Percentiles rank a stretch among this genome's conserved stretches.
These are phyloP conservation scores for Chionodraco myersi DNA, from an alignment of 2,113 vertebrate genomes.

Conservation along the genomic window DNA sequence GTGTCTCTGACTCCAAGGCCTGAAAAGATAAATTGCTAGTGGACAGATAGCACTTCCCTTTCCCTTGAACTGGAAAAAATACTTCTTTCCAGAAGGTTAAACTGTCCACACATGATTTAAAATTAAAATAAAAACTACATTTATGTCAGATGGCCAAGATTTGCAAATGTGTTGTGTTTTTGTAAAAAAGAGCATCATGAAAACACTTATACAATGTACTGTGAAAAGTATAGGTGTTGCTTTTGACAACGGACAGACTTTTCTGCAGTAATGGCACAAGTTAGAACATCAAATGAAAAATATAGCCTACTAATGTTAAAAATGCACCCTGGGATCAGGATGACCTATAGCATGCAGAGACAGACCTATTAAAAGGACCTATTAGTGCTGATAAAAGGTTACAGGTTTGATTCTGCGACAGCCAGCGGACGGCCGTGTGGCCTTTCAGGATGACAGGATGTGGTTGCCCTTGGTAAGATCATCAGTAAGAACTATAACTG, in stretches of 20 bases:
- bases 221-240: neutral
- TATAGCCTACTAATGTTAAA: slow-evolving; percentile 1
- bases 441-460: slow-evolving; percentile 11
- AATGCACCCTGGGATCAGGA: slow-evolving; percentile 20
- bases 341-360: slow-evolving; percentile 11
- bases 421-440: neutral
- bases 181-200: neutral
- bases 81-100: neutral
- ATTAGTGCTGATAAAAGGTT: slow-evolving; percentile 21
- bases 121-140: neutral
- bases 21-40: slow-evolving; percentile 3
- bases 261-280: neutral
- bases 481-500: neutral
- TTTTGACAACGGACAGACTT: slow-evolving; percentile 7
- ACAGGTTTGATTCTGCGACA: neutral
- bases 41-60: slow-evolving; percentile 4
- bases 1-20: neutral
- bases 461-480: neutral
- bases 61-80: slow-evolving; percentile 10
- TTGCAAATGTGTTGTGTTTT: neutral
- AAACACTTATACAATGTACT: too few relatives aligned
- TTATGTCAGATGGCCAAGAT: neutral
- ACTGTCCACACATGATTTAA: neutral
- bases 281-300: slow-evolving; percentile 12
- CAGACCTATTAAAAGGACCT: slow-evolving; percentile 15